phyloP scores from a whole-genome alignment of 2,888 invertebrate genomes.

The Tridacna gigas region DNA sequence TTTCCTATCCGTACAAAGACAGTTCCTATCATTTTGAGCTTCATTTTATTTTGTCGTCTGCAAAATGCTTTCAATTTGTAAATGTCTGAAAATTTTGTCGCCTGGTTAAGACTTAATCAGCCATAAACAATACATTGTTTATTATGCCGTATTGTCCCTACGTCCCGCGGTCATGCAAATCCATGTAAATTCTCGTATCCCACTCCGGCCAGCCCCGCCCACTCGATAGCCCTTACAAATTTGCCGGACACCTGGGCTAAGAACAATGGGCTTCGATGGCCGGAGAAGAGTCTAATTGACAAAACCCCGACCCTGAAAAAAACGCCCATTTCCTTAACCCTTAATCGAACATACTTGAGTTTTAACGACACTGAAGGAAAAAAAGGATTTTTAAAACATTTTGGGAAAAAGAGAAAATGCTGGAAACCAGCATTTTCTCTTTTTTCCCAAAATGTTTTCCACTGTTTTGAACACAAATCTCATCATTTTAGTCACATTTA shows the following conservation, averaged over 20 bases:
- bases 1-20: too few relatives aligned
- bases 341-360: background rate
- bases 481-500: background rate
- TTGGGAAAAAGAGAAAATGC: background rate
- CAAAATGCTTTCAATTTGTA: too few relatives aligned
- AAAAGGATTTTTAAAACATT: background rate
- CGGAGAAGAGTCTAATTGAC: slow-evolving; percentile 41
- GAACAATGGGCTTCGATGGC: slow-evolving; percentile 49
- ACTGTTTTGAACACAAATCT: too few relatives aligned
- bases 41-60: too few relatives aligned
- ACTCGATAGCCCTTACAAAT: slow-evolving; percentile 47
- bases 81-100: too few relatives aligned
- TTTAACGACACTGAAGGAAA: too few relatives aligned
- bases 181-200: slow-evolving; percentile 55
- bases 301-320: slow-evolving; percentile 29
- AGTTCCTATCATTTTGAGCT: too few relatives aligned
- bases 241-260: slow-evolving; percentile 50
- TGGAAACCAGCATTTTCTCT: background rate
- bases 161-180: slow-evolving; percentile 38
- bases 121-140: slow-evolving; percentile 30
- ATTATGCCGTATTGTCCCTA: slow-evolving; percentile 17
- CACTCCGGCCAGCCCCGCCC: slow-evolving; percentile 44
- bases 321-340: slow-evolving; percentile 36
- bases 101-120: background rate
- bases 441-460: background rate